Evolutionary conservation across 2,888 invertebrate species (phyloP), one percentile per base, ranked within the genome.

Genomic region (Galeopsomyia nigrocyanea): DNA sequence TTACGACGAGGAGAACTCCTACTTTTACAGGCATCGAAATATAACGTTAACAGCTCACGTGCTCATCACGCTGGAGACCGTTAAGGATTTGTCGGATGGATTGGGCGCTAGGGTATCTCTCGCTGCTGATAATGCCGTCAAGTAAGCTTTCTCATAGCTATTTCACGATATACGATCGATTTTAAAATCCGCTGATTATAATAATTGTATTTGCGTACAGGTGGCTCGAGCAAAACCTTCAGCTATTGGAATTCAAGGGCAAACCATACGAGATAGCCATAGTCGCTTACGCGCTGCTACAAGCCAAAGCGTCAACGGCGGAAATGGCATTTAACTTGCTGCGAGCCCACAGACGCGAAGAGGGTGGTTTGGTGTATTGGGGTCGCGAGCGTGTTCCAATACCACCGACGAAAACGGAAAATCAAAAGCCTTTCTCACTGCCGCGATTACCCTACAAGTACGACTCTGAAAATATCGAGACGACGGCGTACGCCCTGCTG

Each of bases 41-140:
- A 93, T 98, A 31, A 94, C 96, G 1, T 88, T 98, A 21, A 98
- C 98, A 0, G 97, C 98, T 0, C 97, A 98, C 83, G 96, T 97
- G 0, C 89, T 98, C 9, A 95, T 98, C 77, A 94, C 95, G 0
- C 87, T 98, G 78, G 93, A 94, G 71, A 90, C 92, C 0, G 95
- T 95, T 0, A 95, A 94, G 85, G 95, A 96, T 87, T 88, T 96
- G 21, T 88, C 91, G 0, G 92, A 91, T 76, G 90, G 92, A 0
- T 85, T 96, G 46, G 94, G 94, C 65, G 91, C 94, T 0, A 90
- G 91, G 80, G 94, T 95, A 39, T 90, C 93, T 0, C 89, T 92
- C 10, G 94, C 95, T 0, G 92, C 94, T 76, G 91, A 91, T 77
- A 90, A 91, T 76, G 96, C 94, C 6, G 89, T 94, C 31, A 84